Percentiles rank a stretch among this genome's conserved stretches.
Evolutionary conservation across 2,888 invertebrate genomes (phyloP).

Genomic region (Hedya salicella): DNA sequence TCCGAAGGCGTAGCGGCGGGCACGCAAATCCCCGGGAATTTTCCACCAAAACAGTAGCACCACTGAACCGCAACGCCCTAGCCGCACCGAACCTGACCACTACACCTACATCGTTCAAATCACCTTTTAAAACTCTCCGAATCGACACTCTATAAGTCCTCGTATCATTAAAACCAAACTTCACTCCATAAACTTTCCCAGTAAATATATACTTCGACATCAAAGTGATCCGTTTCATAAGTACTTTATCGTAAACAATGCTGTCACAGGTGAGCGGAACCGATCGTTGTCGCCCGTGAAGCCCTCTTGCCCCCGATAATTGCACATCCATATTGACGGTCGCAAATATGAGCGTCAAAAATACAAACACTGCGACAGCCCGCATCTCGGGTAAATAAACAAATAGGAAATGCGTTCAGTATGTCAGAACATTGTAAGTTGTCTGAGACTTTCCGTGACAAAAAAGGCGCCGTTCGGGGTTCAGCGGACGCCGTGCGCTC

Average conservation of each 20-base stretch:
- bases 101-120: slow-evolving; percentile 71
- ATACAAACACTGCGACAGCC: slow-evolving; percentile 53
- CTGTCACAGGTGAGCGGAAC: slow-evolving; percentile 56
- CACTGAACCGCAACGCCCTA: slow-evolving; percentile 67
- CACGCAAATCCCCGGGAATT: slow-evolving; percentile 60
- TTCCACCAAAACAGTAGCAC: slow-evolving; percentile 70
- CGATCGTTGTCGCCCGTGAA: slow-evolving; percentile 50
- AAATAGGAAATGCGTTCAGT: slow-evolving; percentile 44
- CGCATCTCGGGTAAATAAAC: slow-evolving; percentile 57
- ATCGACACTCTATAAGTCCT: slow-evolving; percentile 73
- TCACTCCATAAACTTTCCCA: slow-evolving; percentile 70
- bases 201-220: slow-evolving; percentile 75
- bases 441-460: slow-evolving; percentile 10
- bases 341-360: slow-evolving; percentile 57
- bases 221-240: slow-evolving; percentile 68
- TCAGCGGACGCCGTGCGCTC: slow-evolving; percentile 72
- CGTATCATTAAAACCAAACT: slow-evolving; percentile 57
- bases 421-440: slow-evolving; percentile 22
- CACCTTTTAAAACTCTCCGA: slow-evolving; percentile 74
- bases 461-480: slow-evolving; percentile 49
- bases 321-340: slow-evolving; percentile 54
- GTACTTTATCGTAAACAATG: slow-evolving; percentile 63
- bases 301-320: slow-evolving; percentile 47
- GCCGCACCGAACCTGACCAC: slow-evolving; percentile 64
- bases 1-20: slow-evolving; percentile 64